Base-by-base conservation (phyloP, 2,113 vertebrate species). In the Tapirus terrestris region DNA sequence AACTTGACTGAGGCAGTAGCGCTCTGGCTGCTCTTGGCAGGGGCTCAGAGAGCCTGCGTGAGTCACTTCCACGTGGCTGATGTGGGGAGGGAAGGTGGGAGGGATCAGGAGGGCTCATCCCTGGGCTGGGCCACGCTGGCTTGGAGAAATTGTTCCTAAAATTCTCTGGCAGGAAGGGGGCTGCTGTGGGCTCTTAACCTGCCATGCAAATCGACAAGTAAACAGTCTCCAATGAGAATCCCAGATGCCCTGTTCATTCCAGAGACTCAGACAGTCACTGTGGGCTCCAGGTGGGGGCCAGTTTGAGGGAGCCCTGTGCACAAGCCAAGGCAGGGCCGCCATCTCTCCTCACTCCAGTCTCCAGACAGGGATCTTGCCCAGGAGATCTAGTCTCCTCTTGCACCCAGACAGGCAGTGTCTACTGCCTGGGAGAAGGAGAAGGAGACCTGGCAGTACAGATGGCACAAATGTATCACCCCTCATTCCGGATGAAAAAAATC, bases 31-130 rank as follows among this genome's bases (percentile, higher is more conserved):
- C 83, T 77, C 60, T 89, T 91, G 63, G 95, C 95, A 29, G 82
- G 51, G n/a, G 39, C 70, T 93, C 80, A 2, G 79, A 65, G 65
- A 85, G 93, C 60, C 86, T 25, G 58, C 0, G 0, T 96, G 97
- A 98, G 94, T 97, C 98, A 96, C 56, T 10, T 88, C 97, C 97
- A 98, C 92, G 97, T 98, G 98, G 97, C 97, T 29, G 81, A 29
- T 85, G 92, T 13, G 31, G 53, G 25, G 63, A 51, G 58, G 80
- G 82, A 31, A 21, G 2, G 86, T 65, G 67, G 80, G 68, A 53
- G 61, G 0, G 1, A 5, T 33, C 58, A 3, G n/a, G 5, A 25
- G 9, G 87, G 88, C 70, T 82, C 11, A 18, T 81, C 87, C 95
- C 94, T 21, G 10, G 68, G 17, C 89, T 33, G 56, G 97, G 96